A percentile compares a stretch with the other conserved stretches of the same genome.
Evolutionary conservation across 1,140 invertebrate genomes (phyloP).

Genomic region (Odontomachus brunneus): DNA sequence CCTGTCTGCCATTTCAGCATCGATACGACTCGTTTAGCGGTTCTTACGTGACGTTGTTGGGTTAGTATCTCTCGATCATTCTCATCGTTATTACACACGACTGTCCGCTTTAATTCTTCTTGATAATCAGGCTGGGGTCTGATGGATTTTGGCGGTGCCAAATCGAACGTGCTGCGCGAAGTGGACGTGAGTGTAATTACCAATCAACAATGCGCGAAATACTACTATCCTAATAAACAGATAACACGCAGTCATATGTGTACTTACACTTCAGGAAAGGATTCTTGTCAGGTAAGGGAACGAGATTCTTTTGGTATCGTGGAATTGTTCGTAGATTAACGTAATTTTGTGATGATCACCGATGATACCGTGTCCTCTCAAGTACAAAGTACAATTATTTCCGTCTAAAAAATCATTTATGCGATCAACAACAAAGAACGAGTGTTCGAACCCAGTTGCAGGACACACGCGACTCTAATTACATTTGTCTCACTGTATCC

Average conservation of each 20-base stretch:
- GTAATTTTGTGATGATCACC: no score
- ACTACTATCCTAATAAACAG: no score
- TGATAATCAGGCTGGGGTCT: constrained; percentile 88
- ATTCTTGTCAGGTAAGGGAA: constrained; percentile 75
- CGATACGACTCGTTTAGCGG: constrained; percentile 81
- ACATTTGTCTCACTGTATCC: no score
- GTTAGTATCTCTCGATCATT: constrained; percentile 78
- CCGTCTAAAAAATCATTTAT: no score
- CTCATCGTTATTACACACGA: not conserved
- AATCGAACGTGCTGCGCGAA: constrained; percentile 86
- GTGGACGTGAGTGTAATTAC: constrained; percentile 86
- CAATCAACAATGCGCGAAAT: not conserved
- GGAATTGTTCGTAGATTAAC: no score
- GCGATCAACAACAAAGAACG: no score
- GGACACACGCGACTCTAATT: no score
- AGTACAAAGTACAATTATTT: no score
- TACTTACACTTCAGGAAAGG: constrained; percentile 77
- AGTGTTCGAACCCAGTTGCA: no score
- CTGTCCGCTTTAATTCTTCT: not conserved
- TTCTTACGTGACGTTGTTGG: constrained; percentile 84
- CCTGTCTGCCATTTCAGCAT: constrained; percentile 89
- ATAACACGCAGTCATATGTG: constrained; percentile 87
- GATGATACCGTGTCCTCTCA: no score
- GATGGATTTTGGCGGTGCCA: constrained; percentile 85
- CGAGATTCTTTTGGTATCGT: not conserved